Evolutionary conservation across 2,888 invertebrate genomes (phyloP).

Genomic region (Andricus quercusramuli): DNA sequence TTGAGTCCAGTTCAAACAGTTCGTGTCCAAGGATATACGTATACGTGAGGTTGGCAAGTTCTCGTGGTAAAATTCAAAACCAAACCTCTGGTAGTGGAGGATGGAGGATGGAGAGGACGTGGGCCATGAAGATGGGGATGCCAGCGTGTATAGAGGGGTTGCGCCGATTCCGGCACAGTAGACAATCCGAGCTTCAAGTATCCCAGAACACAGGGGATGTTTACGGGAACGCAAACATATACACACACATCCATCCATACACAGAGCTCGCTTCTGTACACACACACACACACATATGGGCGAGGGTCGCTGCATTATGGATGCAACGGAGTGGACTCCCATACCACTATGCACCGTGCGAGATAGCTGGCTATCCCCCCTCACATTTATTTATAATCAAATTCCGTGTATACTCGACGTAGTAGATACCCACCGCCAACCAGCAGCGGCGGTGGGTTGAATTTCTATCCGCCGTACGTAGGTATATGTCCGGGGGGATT

Average conservation of each 20-base stretch:
- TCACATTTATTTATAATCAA: conserved; percentile 78
- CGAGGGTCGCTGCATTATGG: conserved; percentile 74
- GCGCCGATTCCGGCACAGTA: conserved; percentile 64
- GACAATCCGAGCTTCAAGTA: conserved; percentile 70
- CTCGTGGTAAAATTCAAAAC: conserved; percentile 49
- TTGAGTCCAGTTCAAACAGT: conserved; percentile 6
- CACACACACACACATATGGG: conserved; percentile 33
- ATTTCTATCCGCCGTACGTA: conserved; percentile 73
- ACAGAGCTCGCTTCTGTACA: conserved; percentile 40
- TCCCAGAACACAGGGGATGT: conserved; percentile 72
- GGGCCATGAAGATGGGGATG: conserved; percentile 47
- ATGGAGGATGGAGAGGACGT: conserved; percentile 46
- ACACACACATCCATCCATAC: conserved; percentile 39
- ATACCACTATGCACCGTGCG: conserved; percentile 63
- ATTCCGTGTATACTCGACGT: conserved; percentile 71
- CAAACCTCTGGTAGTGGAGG: conserved; percentile 46
- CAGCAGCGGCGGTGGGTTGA: conserved; percentile 71
- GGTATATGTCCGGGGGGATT: conserved; percentile 58
- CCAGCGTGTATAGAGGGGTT: conserved; percentile 45
- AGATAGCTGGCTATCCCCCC: conserved; percentile 64
- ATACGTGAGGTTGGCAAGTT: conserved; percentile 25
- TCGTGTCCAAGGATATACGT: not conserved
- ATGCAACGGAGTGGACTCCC: conserved; percentile 75
- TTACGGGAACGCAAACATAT: conserved; percentile 59
- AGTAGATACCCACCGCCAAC: conserved; percentile 50